Base-by-base conservation (phyloP, 2,888 invertebrate species). In the Scelioninae gen. 1 region DNA sequence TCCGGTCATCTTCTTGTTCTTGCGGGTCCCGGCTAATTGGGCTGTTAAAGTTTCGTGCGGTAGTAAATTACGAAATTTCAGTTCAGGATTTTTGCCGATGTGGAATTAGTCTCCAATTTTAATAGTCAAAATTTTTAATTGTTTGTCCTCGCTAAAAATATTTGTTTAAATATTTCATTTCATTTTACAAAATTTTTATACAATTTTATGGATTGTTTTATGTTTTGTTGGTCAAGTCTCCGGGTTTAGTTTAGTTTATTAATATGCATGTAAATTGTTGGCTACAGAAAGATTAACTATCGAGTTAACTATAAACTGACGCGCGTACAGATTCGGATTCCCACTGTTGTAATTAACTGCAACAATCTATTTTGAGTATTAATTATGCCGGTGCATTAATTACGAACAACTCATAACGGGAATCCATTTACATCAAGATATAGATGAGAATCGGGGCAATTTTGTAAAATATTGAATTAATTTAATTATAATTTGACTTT, bases 361-460 rank as follows among this genome's bases (percentile, higher is more conserved):
- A 62, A 40, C 34, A n/a, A 40, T 6, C 0, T 51, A 23, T 13
- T 47, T 47, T 55, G 34, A 55, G 16, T 47, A 38, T n/a, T 65
- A 38, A 63, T 56, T 75, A 15, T 10, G 2, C 29, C 15, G 9
- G 56, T 51, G 32, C n/a, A 60, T 49, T 71, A 69, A 69, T 56
- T 63, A 53, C 40, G 43, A 62, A 60, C 53, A 51, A 62, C 38
- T 40, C 56, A 49, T 78, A 78, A 78, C 69, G 63, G 69, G 43
- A n/a, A 15, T 11, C 34, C 7, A 23, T 71, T 51, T 56, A 23
- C 55, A 56, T 71, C 29, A 7, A 49, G 53, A 56, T 71, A 40
- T 49, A 53, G 55, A 71, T 71, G 78, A 71, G 71, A 78, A 78
- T 10, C 34, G 40, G 78, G 29, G 29, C 63, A 71, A 56, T 71